phyloP scores from a whole-genome alignment of 2,888 invertebrate genomes.

The Ochropleura plecta region DNA sequence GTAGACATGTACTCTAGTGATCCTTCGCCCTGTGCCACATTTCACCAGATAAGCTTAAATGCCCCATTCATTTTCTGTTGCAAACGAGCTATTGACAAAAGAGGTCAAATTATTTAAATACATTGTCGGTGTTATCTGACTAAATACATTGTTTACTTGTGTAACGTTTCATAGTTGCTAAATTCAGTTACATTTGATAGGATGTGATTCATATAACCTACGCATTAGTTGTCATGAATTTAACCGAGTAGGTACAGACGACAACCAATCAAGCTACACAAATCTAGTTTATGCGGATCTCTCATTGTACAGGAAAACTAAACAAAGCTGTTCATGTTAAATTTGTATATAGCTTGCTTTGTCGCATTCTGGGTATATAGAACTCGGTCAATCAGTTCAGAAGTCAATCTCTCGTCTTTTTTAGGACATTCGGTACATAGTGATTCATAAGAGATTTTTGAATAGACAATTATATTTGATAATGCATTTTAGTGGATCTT shows the following conservation, averaged over 20 bases:
- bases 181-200: not conserved
- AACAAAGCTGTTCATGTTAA: no score
- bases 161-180: not conserved
- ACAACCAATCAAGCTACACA: no score
- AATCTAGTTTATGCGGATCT: no score
- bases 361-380: not conserved
- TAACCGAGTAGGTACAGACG: not conserved
- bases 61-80: not conserved
- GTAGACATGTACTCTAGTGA: not conserved
- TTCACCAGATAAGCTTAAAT: not conserved
- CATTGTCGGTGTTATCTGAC: not conserved
- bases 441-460: slow-evolving; percentile 3
- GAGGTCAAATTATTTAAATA: not conserved
- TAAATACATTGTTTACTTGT: slow-evolving; percentile 4
- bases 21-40: not conserved
- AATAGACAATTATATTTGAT: not conserved
- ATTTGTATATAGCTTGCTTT: no score
- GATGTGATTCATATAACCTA: not conserved
- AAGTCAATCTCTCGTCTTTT: slow-evolving; percentile 22
- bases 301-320: no score
- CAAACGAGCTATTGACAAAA: not conserved
- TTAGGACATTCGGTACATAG: not conserved
- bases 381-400: slow-evolving; percentile 21
- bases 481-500: no score
- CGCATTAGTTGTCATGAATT: not conserved